Evolutionary conservation across 1,140 invertebrate species (phyloP).

Genomic region (Zaprionus africanus): DNA sequence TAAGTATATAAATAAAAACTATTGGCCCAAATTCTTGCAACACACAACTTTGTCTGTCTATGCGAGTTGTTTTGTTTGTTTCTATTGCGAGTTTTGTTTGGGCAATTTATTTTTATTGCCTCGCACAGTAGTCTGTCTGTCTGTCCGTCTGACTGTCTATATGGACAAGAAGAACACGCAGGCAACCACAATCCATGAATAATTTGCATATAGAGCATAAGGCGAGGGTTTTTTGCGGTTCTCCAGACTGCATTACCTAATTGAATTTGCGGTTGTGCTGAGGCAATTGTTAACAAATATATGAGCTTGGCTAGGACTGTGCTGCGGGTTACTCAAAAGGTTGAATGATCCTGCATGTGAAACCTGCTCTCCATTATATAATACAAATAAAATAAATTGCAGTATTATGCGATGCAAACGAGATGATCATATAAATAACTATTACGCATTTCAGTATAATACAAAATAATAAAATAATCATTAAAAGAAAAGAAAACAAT

Average conservation of each 20-base stretch:
- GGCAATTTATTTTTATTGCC: slow-evolving; percentile 45
- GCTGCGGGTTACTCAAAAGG: neutral
- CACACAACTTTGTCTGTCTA: slow-evolving; percentile 26
- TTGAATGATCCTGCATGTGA: neutral
- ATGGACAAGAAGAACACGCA: neutral
- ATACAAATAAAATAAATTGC: slow-evolving; percentile 24
- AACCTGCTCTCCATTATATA: neutral
- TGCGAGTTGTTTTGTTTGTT: slow-evolving; percentile 23
- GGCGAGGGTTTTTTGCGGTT: slow-evolving; percentile 33
- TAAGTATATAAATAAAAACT: slow-evolving; percentile 9
- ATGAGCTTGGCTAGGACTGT: neutral
- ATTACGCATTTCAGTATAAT: slow-evolving; percentile 23
- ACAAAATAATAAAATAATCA: slow-evolving; percentile 14
- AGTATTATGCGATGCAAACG: slow-evolving; percentile 18
- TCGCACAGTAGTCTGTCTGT: slow-evolving; percentile 19
- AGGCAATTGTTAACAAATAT: slow-evolving; percentile 6
- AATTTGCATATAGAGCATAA: slow-evolving; percentile 44
- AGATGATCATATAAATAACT: neutral
- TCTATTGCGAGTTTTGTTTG: slow-evolving; percentile 20
- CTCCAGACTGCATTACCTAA: slow-evolving; percentile 32
- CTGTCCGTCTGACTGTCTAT: neutral
- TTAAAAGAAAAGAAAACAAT: slow-evolving; percentile 16
- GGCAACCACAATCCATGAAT: slow-evolving; percentile 24
- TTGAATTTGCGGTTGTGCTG: slow-evolving; percentile 32
- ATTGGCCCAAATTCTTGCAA: slow-evolving; percentile 35